Base-by-base conservation (phyloP, 2,797 vertebrate genomes). In the Euthynnus affinis region DNA sequence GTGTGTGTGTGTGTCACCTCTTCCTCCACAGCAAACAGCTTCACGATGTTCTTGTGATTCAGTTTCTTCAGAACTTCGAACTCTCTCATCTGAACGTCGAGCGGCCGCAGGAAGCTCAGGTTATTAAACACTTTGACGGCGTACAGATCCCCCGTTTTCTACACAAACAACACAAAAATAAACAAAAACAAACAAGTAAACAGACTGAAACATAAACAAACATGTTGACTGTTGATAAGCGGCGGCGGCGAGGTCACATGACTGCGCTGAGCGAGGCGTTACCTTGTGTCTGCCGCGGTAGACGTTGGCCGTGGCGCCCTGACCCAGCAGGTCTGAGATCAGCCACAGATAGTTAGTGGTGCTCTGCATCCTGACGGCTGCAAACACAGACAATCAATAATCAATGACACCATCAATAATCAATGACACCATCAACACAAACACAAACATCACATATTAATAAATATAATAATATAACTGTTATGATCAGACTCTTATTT, bases 131-230 rank as follows among this genome's bases (percentile, higher is more conserved):
- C 98, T 89, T 99, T 99, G 71, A 99, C 97, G 0, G 98, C 98
- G 37, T 97, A 99, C 22, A 99, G 95, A 90, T 99, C 98, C 0
- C 98, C 98, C 0, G 98, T 99, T 99, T 99, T 99, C 98, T 99
- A 80, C 80, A 78, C 63, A 83, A 0, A 20, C 14, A 3, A 29
- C 27, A 85, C 5, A 70, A 6, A n/a, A n/a, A n/a, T n/a, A n/a
- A n/a, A n/a, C n/a, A n/a, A n/a, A n/a, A 12, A 84, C 2, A 42
- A 13, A 4, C 12, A 42, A 3, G 58, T 5, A 58, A 12, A 48
- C 2, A 17, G 44, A 46, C 18, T 46, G 6, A 15, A 17, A 46
- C 40, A 40, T n/a, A n/a, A n/a, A n/a, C n/a, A n/a, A n/a, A n/a
- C 37, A 40, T 10, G 37, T 42, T 15, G 14, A 2, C n/a, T n/a